Evolutionary conservation across 2,888 invertebrate species (phyloP).

Genomic region (Scaptomyza polygonia): DNA sequence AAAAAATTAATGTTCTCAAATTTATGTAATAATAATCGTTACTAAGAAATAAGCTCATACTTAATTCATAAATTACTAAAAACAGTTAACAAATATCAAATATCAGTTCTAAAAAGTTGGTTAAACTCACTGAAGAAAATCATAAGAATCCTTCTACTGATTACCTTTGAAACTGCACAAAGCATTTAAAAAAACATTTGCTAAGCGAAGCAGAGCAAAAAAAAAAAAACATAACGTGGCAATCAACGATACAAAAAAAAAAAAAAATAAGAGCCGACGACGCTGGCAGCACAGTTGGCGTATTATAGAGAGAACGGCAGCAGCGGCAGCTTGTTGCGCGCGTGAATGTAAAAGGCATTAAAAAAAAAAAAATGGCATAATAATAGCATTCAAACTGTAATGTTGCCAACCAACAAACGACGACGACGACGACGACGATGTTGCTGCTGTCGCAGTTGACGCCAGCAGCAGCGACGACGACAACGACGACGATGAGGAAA

Average conservation of each 20-base stretch:
- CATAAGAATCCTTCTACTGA: too few species aligned
- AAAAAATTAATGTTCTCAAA: too few species aligned
- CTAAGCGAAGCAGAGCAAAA: slow-evolving; percentile 45
- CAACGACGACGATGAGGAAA: slow-evolving; percentile 13
- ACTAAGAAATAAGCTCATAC: too few species aligned
- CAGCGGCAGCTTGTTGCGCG: slow-evolving; percentile 57
- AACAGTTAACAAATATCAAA: too few species aligned
- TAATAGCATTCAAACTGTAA: slow-evolving; percentile 76
- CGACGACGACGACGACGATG: slow-evolving; percentile 15
- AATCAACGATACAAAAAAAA: too few species aligned
- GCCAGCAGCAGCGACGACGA: not conserved
- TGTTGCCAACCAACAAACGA: slow-evolving; percentile 53
- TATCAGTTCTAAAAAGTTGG: too few species aligned
- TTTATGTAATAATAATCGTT: too few species aligned
- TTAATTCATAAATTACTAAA: too few species aligned
- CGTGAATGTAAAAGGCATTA: slow-evolving; percentile 53
- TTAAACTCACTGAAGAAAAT: too few species aligned
- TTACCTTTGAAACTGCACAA: slow-evolving; percentile 10
- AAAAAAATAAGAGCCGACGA: slow-evolving; percentile 14
- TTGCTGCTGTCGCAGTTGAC: slow-evolving; percentile 20
- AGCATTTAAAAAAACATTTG: slow-evolving; percentile 42
- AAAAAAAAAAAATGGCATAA: slow-evolving; percentile 66
- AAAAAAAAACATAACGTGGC: slow-evolving; percentile 25
- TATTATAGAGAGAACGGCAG: slow-evolving; percentile 13
- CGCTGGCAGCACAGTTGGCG: slow-evolving; percentile 20